These are phyloP conservation scores for Psylliodes chrysocephalus DNA, from an alignment of 2,888 invertebrate genomes.

Conservation along the genomic window DNA sequence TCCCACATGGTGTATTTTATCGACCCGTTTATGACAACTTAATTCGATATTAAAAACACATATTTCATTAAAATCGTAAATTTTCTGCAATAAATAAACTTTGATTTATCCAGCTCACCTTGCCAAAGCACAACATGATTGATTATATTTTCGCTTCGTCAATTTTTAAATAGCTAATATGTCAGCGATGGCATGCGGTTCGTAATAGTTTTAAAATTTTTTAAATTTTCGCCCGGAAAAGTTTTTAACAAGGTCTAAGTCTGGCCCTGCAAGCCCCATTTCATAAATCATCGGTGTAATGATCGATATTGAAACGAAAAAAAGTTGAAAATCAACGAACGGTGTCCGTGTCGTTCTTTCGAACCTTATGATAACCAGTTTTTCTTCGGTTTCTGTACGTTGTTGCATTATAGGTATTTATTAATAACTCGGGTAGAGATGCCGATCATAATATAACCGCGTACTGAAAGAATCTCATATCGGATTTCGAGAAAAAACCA, in stretches of 20 bases:
- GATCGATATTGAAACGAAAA: constrained; percentile 32
- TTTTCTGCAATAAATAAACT: no score
- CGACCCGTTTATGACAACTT: no score
- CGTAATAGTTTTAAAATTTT: no score
- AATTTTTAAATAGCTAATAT: no score
- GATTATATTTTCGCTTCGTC: no score
- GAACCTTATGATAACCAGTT: constrained; percentile 31
- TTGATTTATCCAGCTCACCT: no score
- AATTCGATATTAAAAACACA: no score
- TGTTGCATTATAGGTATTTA: constrained; percentile 33
- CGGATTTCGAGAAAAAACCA: constrained; percentile 18
- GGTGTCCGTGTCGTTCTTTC: constrained; percentile 32
- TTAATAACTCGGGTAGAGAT: constrained; percentile 32
- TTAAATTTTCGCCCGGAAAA: no score
- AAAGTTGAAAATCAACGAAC: constrained; percentile 29
- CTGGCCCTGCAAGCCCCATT: constrained; percentile 11
- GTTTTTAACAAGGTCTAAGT: not conserved
- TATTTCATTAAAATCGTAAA: no score
- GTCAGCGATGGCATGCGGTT: no score
- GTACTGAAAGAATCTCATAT: constrained; percentile 24
- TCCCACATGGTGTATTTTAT: no score
- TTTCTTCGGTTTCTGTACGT: constrained; percentile 27
- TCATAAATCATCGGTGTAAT: constrained; percentile 35
- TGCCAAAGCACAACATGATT: no score
- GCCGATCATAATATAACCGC: constrained; percentile 30